Evolutionary conservation across 1,140 invertebrate genomes (phyloP).

Genomic region (Pogonomyrmex barbatus): DNA sequence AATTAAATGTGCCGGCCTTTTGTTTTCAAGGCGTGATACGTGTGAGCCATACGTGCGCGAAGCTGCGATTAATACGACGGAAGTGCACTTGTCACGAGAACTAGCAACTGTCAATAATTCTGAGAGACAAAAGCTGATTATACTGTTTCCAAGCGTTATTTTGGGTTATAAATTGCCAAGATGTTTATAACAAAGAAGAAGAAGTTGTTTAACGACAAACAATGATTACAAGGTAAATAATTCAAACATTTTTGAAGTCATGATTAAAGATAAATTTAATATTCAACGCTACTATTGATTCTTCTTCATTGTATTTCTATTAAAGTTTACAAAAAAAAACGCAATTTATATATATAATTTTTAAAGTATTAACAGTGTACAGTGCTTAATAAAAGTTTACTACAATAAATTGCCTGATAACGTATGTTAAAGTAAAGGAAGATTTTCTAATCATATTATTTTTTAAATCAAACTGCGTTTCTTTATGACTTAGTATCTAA

Average conservation of each 20-base stretch:
- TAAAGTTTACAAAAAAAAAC: neutral
- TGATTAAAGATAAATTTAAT: neutral
- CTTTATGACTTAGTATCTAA: neutral
- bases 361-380: neutral
- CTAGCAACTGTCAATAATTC: conserved; percentile 57
- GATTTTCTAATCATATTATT: neutral
- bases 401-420: neutral
- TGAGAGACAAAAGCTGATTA: conserved; percentile 29
- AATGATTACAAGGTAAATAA: neutral
- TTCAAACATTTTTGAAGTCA: neutral
- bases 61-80: conserved; percentile 3
- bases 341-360: neutral
- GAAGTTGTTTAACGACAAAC: neutral
- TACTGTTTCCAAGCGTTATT: neutral
- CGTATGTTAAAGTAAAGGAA: neutral
- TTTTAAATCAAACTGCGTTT: conserved; percentile 23
- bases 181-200: too few relatives aligned
- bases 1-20: conserved; percentile 80
- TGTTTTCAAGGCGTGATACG: conserved; percentile 76
- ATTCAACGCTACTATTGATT: neutral
- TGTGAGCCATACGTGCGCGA: conserved; percentile 16
- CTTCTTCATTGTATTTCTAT: neutral
- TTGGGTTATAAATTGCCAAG: too few relatives aligned
- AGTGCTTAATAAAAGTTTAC: neutral
- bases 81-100: conserved; percentile 54